Evolutionary conservation across 2,113 vertebrate genomes (phyloP), one percentile per base, ranked within the genome.

Genomic region (Sarotherodon lohbergeri): DNA sequence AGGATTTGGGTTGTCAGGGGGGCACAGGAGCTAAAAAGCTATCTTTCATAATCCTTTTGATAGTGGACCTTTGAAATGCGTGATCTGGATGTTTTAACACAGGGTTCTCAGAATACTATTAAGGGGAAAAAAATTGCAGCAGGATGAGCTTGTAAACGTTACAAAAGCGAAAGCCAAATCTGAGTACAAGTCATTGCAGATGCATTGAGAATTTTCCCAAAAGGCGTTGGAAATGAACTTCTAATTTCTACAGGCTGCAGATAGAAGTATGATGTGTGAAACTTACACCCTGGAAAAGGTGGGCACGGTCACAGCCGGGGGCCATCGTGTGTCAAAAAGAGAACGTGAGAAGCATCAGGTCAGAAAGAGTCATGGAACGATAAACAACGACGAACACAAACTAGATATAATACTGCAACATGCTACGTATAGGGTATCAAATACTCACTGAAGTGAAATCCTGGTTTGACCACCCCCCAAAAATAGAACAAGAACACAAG

Each of bases 1-100:
- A 92, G 96, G 96, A 96, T 95, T 96, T 96, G 91, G 94, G 94
- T 96, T 96, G 95, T 95, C 91, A 91, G 92, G 93, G 92, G 94
- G 94, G 86, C 84, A 84, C 87, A 95, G 91, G 95, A 95, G 96
- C 95, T 96, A 96, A 96, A 97, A 96, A 96, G 96, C 96, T 95
- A 96, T 96, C 96, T 96, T 96, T 96, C 96, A 97, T 96, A 96
- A 97, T 96, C 96, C 96, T 95, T 95, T 96, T 96, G 96, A 96
- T 95, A 95, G 95, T 93, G 94, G 95, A 88, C 93, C 96, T 97
- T 96, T 97, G 96, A 97, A 97, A 96, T 96, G 95, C 95, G 91
- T 91, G 95, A 95, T 95, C 90, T 89, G 92, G 92, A 95, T 94
- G 93, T 94, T 95, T 94, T 91, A 92, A 90, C 92, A 87, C 92